Evolutionary conservation across 2,113 vertebrate species (phyloP).

Genomic region (Charadrius vociferus): DNA sequence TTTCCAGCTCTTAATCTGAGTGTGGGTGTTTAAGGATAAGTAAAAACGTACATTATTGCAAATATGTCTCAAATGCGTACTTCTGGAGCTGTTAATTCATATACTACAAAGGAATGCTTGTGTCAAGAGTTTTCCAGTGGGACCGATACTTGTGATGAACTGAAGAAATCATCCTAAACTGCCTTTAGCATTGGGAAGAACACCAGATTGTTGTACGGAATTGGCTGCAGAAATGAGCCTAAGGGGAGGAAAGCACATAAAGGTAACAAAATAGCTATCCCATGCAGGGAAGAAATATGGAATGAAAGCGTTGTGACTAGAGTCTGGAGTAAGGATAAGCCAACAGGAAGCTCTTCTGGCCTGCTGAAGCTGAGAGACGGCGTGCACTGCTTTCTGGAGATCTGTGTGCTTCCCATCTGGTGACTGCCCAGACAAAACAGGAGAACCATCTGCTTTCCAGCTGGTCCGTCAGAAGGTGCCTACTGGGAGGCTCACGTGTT

Average conservation of each 20-base stretch:
- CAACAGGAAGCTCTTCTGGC: not conserved
- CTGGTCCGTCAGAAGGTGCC: slow-evolving; percentile 26
- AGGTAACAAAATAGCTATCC: not conserved
- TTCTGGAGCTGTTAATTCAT: not conserved
- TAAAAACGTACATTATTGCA: not conserved
- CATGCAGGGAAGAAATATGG: not conserved
- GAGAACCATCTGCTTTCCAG: slow-evolving; percentile 57
- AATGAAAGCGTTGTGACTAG: not conserved
- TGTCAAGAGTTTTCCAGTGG: not conserved
- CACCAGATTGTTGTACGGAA: not conserved
- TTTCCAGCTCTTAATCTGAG: not conserved
- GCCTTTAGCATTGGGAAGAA: not conserved
- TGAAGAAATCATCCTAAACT: not conserved
- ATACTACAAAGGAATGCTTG: not conserved
- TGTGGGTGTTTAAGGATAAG: not conserved
- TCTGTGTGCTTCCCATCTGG: slow-evolving; percentile 35
- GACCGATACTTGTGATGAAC: not conserved
- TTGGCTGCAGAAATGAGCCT: not conserved
- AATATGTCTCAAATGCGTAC: not conserved
- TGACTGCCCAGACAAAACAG: slow-evolving; percentile 50
- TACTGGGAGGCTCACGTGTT: not conserved
- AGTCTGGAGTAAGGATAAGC: not conserved
- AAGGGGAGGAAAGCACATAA: not conserved
- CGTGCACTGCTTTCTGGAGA: not conserved
- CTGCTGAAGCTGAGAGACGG: not conserved